Conservation (phyloP, 1,140 invertebrate species). For the Varroa destructor region DNA sequence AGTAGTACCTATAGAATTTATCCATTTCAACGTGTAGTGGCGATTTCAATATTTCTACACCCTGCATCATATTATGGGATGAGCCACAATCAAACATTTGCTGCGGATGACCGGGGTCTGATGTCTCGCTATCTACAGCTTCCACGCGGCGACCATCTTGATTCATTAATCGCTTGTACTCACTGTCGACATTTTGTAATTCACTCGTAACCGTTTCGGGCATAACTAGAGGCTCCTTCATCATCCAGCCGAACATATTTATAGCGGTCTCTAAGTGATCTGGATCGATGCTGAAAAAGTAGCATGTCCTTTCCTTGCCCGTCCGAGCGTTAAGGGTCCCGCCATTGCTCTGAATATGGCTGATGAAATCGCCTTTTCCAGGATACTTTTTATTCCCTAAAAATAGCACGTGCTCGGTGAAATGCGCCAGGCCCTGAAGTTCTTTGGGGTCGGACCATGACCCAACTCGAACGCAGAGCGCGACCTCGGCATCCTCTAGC, state of each 20-base stretch:
- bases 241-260: conserved; percentile 32
- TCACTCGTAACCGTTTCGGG: conserved; percentile 8
- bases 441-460: conserved; percentile 26
- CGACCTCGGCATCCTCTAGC: conserved; percentile 19
- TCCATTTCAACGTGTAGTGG: conserved; percentile 16
- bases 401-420: conserved; percentile 26
- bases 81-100: conserved; percentile 23
- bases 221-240: conserved; percentile 16
- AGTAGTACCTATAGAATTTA: conserved; percentile 12
- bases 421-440: conserved; percentile 13
- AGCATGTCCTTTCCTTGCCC: conserved; percentile 21
- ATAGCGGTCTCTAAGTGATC: conserved; percentile 20
- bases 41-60: conserved; percentile 1
- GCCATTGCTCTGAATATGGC: conserved; percentile 40
- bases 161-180: conserved; percentile 25
- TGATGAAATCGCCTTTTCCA: conserved; percentile 37
- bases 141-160: conserved; percentile 12
- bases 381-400: conserved; percentile 38
- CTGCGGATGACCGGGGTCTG: conserved; percentile 12
- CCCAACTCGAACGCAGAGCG: conserved; percentile 16
- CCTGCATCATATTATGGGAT: conserved; percentile 22
- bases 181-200: conserved; percentile 24
- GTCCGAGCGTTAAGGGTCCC: conserved; percentile 11
- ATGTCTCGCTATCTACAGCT: conserved; percentile 13
- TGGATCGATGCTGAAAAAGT: conserved; percentile 25